Evolutionary conservation across 2,888 invertebrate genomes (phyloP).

Genomic region (Prenolepis imparis): DNA sequence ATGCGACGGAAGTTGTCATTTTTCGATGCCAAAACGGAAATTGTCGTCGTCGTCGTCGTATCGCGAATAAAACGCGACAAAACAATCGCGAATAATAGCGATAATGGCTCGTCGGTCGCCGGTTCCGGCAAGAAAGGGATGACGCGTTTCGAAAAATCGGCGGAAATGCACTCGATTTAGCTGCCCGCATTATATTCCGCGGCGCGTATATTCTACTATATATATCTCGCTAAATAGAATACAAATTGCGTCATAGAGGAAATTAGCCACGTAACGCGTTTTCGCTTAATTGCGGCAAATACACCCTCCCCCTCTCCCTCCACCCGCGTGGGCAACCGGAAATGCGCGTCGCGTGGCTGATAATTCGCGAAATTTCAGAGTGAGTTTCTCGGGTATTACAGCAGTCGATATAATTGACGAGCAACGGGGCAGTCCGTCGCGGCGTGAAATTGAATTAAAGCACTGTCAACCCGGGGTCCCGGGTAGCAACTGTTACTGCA

Average conservation of each 20-base stretch:
- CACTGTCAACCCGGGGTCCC: constrained; percentile 27
- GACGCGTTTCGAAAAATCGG: not conserved
- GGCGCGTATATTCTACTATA: not conserved
- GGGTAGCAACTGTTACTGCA: constrained; percentile 53
- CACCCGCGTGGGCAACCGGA: not conserved
- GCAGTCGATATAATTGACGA: constrained; percentile 52
- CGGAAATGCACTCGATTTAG: constrained; percentile 21
- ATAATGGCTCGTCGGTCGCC: not conserved
- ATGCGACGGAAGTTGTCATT: constrained; percentile 2
- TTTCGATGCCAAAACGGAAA: constrained; percentile 46
- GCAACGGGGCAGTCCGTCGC: constrained; percentile 32
- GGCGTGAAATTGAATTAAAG: constrained; percentile 63
- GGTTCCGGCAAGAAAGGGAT: not conserved
- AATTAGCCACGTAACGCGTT: constrained; percentile 60
- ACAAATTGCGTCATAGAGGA: constrained; percentile 55
- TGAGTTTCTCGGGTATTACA: constrained; percentile 52
- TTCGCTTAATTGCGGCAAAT: constrained; percentile 62
- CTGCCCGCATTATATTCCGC: not conserved
- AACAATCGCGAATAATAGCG: constrained; percentile 19
- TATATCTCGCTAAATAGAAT: constrained; percentile 56
- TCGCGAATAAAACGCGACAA: constrained; percentile 17
- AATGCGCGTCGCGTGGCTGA: constrained; percentile 26
- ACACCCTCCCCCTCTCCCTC: constrained; percentile 12
- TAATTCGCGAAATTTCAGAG: constrained; percentile 59
- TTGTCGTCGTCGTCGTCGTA: not conserved